Evolutionary conservation across 2,888 invertebrate genomes (phyloP), one percentile per base, ranked within the genome.

Genomic region (Balanococcus diminutus): DNA sequence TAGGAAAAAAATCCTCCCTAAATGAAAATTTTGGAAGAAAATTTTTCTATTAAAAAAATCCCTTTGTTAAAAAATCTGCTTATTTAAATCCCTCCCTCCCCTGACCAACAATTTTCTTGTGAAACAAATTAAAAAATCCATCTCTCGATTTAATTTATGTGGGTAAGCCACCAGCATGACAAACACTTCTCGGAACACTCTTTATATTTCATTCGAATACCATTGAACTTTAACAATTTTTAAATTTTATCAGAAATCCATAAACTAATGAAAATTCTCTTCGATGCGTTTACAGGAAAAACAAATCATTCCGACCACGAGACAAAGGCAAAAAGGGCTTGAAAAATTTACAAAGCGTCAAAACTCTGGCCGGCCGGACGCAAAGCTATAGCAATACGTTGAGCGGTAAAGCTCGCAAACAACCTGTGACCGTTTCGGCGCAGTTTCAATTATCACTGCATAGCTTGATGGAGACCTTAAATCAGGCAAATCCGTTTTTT

Each of bases 371-470:
- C 0, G 96, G 95, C 2, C 92, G 94, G 88, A 95, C 93, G 79
- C 91, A 91, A 88, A 88, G 91, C 22, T 92, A 92, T 81, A 87
- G 86, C 72, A 87, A 87, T 81, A 86, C 87, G 25, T 84, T 87
- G 32, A 87, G 86, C 39, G 92, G 92, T 16, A 93, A 93, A 89
- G 94, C 95, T 51, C 91, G 96, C 87, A 96, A 96, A 90, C 96
- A 96, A 89, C 96, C 96, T 14, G 93, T 96, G 89, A 98, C 98
- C 0, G 98, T 98, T 1, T 96, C 97, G 1, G 96, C 96, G 16
- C 98, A 98, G 91, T 98, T 98, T 90, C 96, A 97, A 90, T 96
- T 96, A 90, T 97, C 97, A 81, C 91, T 98, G 85, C 95, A 96
- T 87, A 94, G 96, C 42, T 91, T 98, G 72, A 98, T 98, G 97